Percentiles rank a stretch among this genome's conserved stretches.
phyloP scores from a whole-genome alignment of 2,113 vertebrate species.

The Serinus canaria region DNA sequence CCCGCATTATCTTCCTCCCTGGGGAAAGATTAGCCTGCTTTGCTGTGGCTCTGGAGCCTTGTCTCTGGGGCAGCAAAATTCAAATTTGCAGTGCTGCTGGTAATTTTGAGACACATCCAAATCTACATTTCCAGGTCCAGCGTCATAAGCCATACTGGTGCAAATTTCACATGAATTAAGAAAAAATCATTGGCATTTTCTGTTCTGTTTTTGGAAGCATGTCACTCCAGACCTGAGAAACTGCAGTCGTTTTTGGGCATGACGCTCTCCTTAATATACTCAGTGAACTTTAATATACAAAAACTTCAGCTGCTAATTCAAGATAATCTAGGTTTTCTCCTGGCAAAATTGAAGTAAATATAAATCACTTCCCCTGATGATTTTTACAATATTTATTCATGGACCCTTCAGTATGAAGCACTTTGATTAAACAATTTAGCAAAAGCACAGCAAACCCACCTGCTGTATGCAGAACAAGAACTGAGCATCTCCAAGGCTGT shows the following conservation, averaged over 20 bases:
- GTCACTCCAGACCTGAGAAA: background rate
- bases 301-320: constrained; percentile 46
- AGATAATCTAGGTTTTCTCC: constrained; percentile 47
- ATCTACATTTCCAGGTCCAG: background rate
- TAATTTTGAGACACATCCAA: background rate
- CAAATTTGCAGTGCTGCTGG: background rate
- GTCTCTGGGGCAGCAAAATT: background rate
- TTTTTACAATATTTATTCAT: constrained; percentile 67
- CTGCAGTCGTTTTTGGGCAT: background rate
- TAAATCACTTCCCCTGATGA: constrained; percentile 52
- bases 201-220: background rate
- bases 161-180: background rate
- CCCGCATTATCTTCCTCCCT: background rate
- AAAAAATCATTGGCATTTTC: background rate
- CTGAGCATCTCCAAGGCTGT: constrained; percentile 45
- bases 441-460: constrained; percentile 63
- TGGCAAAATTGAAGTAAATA: constrained; percentile 51
- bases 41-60: background rate
- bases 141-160: background rate
- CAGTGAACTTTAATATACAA: background rate
- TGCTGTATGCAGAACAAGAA: constrained; percentile 47
- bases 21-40: background rate
- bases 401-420: constrained; percentile 61
- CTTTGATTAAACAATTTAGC: constrained; percentile 67
- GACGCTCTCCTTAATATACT: background rate